Evolutionary conservation across 2,797 vertebrate genomes (phyloP), one percentile per base, ranked within the genome.

Genomic region (Eidolon dupreanum): DNA sequence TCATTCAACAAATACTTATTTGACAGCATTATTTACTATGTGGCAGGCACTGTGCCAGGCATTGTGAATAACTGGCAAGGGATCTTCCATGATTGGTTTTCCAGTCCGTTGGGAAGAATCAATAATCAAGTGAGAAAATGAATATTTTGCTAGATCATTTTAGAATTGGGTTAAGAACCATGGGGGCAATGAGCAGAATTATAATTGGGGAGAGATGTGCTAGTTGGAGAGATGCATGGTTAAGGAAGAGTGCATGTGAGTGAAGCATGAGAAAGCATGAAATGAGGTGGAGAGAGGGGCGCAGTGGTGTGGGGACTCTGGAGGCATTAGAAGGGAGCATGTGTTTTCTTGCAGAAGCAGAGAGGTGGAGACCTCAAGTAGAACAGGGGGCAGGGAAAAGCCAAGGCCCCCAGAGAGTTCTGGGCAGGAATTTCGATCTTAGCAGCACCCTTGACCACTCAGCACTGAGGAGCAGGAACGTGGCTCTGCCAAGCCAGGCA

Each of bases 251-350:
- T 0, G 24, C 1, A 1, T 2, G 5, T 16, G 17, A 11, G 16
- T 1, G 19, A 53, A 91, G 46, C 15, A 24, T 55, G 66, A 49
- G 70, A 55, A 89, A 55, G n/a, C 41, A 20, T 4, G 22, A 26
- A 38, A 41, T 22, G 24, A 24, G 22, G 12, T 19, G 16, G 71
- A 51, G 55, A 15, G 12, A 20, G 22, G 33, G 31, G 31, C 4
- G 33, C 3, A 4, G 49, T 17, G 13, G 19, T 0, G 8, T 20
- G n/a, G 33, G 20, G 46, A 36, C 31, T 11, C 4, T 5, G 6
- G 57, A 19, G 36, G 16, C 22, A 10, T 53, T 2, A 9, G 49
- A 33, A n/a, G 8, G 36, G 26, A n/a, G 17, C 4, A 12, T 7
- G 1, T 15, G 7, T 51, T 86, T 38, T 75, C 36, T 15, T 59